Base-by-base conservation (phyloP, 2,797 vertebrate genomes). In the Rousettus madagascariensis region DNA sequence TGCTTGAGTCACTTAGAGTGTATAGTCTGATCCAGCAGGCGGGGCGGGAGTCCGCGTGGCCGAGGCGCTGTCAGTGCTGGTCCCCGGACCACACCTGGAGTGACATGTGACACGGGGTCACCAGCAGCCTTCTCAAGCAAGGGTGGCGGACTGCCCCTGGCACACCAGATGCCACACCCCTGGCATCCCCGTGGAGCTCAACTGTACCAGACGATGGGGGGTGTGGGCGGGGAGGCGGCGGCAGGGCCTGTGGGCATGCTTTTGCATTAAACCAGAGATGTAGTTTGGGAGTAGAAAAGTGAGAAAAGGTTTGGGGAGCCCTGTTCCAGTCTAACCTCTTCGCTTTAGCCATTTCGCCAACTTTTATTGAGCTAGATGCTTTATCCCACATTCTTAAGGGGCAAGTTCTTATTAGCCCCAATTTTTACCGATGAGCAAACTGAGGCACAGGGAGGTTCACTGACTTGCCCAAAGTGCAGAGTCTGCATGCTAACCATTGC, bases 21-120 rank as follows among this genome's bases (percentile, higher is more conserved):
- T 20, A 10, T 61, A 28, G 41, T 5, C 15, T 38, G 74, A 43
- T 24, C n/a, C 72, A 46, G 68, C 20, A 9, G 9, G 36, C 0
- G 0, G 30, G 20, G 65, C 1, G 0, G 13, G 0, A 28, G 4
- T 1, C n/a, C n/a, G n/a, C 24, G 49, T 59, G 46, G 30, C 1
- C 16, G 38, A 16, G 11, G 10, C 0, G 1, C 9, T 0, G 28
- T 17, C 41, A 1, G 49, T 8, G 41, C n/a, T 11, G 26, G 20
- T 2, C 75, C 2, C 22, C 3, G 22, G 38, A 12, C 36, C 36
- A 16, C 41, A 26, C 6, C 11, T 12, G 28, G 33, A 59, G 10
- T 2, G 6, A 71, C 1, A 3, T 1, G 0, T 3, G 8, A 71
- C 2, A 5, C 55, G 6, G 8, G 24, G 24, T 8, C 20, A 55